Evolutionary conservation across 2,888 invertebrate genomes (phyloP), one percentile per base, ranked within the genome.

Genomic region (Mimachlamys varia): DNA sequence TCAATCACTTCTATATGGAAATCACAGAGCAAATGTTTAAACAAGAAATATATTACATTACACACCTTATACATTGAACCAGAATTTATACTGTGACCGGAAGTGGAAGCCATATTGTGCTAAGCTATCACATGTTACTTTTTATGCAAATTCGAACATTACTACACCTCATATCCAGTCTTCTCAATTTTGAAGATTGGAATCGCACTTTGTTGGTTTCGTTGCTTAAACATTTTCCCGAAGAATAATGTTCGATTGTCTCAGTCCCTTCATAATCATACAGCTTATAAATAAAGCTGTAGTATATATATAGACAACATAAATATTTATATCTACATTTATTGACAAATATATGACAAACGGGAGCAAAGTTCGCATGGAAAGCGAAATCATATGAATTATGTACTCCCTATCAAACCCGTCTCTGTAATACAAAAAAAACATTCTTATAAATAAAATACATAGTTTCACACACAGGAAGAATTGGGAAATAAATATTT

Each of bases 181-280:
- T 76, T 76, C 12, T 33, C 27, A 10, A 76, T 76, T 5, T 27
- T 33, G 27, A 76, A 76, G 76, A 76, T 76, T 76, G 76, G 33
- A 76, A 76, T 76, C 76, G 76, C 76, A 76, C 76, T 76, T 76
- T 33, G 76, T 76, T 76, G 13, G 76, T 33, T 76, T 76, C 76
- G 76, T 76, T 76, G 76, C 27, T 76, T 12, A 76, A 58, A 76
- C 33, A 76, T 76, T 27, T 33, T 27, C 76, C 13, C 76, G 27
- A 27, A 33, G 33, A 33, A 27, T 12, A 33, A 12, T 76, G 76
- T 33, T 76, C 76, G 76, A 76, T 76, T 76, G 76, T 76, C 76
- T 12, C 76, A 76, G 13, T 33, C 76, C 76, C 33, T 76, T 76
- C 5, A 76, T 76, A 33, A 27, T 76, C 13, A 76, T 33, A 76